Evolutionary conservation across 2,888 invertebrate species (phyloP).

Genomic region (Phortica okadai): DNA sequence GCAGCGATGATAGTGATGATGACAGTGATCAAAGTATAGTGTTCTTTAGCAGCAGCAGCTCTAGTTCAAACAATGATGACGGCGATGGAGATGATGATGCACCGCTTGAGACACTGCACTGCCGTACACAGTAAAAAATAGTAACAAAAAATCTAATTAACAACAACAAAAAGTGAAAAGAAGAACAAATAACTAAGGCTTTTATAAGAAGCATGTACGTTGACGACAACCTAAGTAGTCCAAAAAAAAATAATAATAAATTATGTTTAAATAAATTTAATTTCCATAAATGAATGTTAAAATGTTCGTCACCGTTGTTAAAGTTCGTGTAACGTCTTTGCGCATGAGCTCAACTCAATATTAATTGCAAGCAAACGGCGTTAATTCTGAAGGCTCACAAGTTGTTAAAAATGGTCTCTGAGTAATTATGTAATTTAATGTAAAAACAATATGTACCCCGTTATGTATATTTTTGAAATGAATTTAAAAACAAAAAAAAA

Average conservation of each 20-base stretch:
- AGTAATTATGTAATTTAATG: neutral
- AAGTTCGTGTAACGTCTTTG: no score
- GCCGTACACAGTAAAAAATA: slow-evolving; percentile 62
- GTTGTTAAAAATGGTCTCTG: no score
- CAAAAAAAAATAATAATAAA: no score
- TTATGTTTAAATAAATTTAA: no score
- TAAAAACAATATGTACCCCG: neutral
- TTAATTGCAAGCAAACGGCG: no score
- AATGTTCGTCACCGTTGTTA: no score
- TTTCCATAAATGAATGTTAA: no score
- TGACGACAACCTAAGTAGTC: no score
- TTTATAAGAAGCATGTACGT: no score
- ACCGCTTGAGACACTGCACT: slow-evolving; percentile 52
- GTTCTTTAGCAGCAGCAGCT: slow-evolving; percentile 41
- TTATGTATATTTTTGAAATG: slow-evolving; percentile 22
- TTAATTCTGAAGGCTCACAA: no score
- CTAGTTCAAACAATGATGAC: slow-evolving; percentile 40
- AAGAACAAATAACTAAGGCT: neutral
- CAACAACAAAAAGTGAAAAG: neutral
- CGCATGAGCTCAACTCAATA: no score
- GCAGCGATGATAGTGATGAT: slow-evolving; percentile 35
- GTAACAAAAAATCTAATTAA: neutral
- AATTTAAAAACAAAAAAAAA: slow-evolving; percentile 23
- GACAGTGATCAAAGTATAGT: neutral
- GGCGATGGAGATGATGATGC: slow-evolving; percentile 47